Conservation (phyloP, 37 sponge, comb jelly and placozoan genomes). For the Diacarnus erythraeanus region DNA sequence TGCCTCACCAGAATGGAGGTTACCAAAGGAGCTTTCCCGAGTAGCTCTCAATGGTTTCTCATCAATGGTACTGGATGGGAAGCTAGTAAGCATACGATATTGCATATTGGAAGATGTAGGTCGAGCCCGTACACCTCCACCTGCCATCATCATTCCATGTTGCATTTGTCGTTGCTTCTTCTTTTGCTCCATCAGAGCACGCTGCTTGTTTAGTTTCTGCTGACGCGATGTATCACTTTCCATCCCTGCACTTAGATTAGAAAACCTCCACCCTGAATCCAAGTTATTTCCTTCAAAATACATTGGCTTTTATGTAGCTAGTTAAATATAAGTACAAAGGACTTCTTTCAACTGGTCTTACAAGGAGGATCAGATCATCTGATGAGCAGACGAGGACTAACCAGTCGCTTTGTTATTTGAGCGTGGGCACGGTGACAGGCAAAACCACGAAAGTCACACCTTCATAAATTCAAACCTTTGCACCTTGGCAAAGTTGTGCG, state of each 20-base stretch:
- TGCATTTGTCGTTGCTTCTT: conserved; percentile 58
- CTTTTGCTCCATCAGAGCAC: conserved; percentile 59
- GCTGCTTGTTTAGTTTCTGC: conserved; percentile 32
- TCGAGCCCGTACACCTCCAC: conserved; percentile 10
- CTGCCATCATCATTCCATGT: conserved; percentile 58
- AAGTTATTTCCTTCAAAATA: neutral
- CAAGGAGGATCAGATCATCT: too few relatives aligned
- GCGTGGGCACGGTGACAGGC: conserved; percentile 11
- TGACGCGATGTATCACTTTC: neutral
- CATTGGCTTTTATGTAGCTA: neutral
- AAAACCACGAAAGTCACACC: neutral
- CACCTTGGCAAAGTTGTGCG: too few relatives aligned
- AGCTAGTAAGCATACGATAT: too few relatives aligned
- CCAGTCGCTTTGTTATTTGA: neutral
- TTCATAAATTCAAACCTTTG: neutral
- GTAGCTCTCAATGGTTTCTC: too few relatives aligned
- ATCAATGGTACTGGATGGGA: too few relatives aligned
- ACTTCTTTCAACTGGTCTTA: too few relatives aligned
- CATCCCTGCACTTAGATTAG: neutral
- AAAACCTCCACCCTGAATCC: neutral
- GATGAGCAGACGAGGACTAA: too few relatives aligned
- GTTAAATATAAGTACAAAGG: too few relatives aligned
- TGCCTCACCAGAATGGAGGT: neutral
- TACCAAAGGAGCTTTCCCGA: too few relatives aligned
- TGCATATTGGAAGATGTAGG: conserved; percentile 61